Evolutionary conservation across 2,888 invertebrate genomes (phyloP), one percentile per base, ranked within the genome.

Genomic region (Bellardia bayeri): DNA sequence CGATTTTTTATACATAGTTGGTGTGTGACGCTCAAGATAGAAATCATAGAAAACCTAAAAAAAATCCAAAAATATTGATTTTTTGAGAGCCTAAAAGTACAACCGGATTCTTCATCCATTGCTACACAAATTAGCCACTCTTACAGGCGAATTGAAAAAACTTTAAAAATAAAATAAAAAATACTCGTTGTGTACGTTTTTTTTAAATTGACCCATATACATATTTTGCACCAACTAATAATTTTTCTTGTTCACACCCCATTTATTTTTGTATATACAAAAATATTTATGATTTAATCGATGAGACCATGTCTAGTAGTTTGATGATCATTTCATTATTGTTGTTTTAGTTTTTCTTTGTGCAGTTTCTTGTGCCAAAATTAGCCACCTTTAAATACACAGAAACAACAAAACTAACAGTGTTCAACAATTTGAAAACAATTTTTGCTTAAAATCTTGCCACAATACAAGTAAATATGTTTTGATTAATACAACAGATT

Each of bases 281-380:
- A 61, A 61, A 61, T 37, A 61, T 61, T 37, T 37, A 37, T 61
- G 61, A 61, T 37, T 37, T 14, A 61, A 56, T 56, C 56, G 56
- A 56, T 3, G 45, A 56, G 56, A 23, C 8, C 23, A 56, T 56
- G 56, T 56, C 23, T 56, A 56, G 56, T 56, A 16, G 56, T 9
- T 56, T 56, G 9, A 9, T 56, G 56, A 23, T 56, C 7, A 23
- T 56, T n/a, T n/a, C 5, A 51, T 51, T 51, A 13, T 5, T 5
- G 1, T 51, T n/a, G 14, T 37, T 4, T 33, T 61, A 33, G 13
- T 14, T 61, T 37, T 58, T 56, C 11, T 37, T 37, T 37, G 37
- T 30, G 8, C 14, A 33, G 14, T 61, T 33, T 61, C 6, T 61
- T 7, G 61, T 37, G 61, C 61, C 37, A 61, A 61, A 61, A 61